Conservation (phyloP, 2,888 invertebrate species). For the Aleiodes leptofemur region DNA sequence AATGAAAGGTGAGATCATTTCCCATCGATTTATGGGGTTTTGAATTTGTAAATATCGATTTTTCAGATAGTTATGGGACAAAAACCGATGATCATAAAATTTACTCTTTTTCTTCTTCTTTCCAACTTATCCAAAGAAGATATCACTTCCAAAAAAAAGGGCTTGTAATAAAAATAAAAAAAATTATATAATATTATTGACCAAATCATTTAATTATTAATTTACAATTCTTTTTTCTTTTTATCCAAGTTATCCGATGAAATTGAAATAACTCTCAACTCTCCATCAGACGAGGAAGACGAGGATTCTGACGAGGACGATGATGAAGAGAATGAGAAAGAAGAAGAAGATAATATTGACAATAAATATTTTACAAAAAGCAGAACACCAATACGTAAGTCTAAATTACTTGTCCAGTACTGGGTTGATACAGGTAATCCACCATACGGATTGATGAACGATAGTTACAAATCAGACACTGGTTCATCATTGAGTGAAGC, state of each 20-base stretch:
- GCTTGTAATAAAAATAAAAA: too few relatives aligned
- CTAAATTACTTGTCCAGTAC: constrained; percentile 60
- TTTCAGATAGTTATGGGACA: too few relatives aligned
- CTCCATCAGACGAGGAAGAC: constrained; percentile 40
- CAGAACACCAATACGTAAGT: constrained; percentile 57
- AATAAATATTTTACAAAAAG: constrained; percentile 43
- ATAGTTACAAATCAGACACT: constrained; percentile 45
- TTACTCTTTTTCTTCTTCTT: too few relatives aligned
- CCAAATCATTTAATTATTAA: too few relatives aligned
- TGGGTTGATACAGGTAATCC: constrained; percentile 68
- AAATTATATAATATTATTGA: too few relatives aligned
- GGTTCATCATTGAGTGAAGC: constrained; percentile 58
- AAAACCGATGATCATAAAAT: too few relatives aligned
- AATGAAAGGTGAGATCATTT: too few relatives aligned
- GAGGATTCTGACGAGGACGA: constrained; percentile 28
- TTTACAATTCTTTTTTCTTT: constrained; percentile 26
- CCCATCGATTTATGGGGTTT: too few relatives aligned
- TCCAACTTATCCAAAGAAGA: too few relatives aligned
- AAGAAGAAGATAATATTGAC: constrained; percentile 23
- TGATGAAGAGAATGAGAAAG: constrained; percentile 33
- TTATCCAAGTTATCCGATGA: constrained; percentile 54
- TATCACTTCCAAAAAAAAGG: too few relatives aligned
- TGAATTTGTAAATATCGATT: too few relatives aligned
- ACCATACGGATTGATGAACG: constrained; percentile 51
- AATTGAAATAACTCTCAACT: constrained; percentile 52